Conservation (phyloP, 2,113 vertebrate species). For the Scophthalmus maximus region DNA sequence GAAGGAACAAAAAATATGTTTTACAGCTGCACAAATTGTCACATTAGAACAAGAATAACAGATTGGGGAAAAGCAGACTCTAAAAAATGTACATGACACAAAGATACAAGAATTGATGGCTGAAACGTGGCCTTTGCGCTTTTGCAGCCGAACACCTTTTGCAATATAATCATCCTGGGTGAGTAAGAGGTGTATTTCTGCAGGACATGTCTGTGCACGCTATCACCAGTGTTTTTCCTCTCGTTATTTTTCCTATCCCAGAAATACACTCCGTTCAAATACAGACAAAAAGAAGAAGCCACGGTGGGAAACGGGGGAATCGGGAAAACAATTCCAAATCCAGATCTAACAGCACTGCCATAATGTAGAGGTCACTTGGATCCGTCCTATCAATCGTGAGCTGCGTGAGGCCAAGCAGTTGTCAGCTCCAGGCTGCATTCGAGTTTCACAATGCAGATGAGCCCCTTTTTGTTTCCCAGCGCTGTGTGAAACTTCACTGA, state of each 20-base stretch:
- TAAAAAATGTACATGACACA: not conserved
- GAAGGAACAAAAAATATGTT: no score
- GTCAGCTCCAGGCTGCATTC: constrained; percentile 63
- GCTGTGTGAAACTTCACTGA: constrained; percentile 18
- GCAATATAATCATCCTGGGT: not conserved
- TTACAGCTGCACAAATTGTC: not conserved
- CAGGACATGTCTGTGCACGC: not conserved
- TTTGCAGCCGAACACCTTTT: not conserved
- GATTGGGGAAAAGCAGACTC: not conserved
- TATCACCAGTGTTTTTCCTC: not conserved
- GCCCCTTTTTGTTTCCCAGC: constrained; percentile 16
- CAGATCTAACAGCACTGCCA: not conserved
- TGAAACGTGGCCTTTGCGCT: not conserved
- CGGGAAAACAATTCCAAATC: not conserved
- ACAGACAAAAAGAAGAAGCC: not conserved
- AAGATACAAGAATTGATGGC: not conserved
- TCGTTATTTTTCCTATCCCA: not conserved
- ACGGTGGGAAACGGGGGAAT: not conserved
- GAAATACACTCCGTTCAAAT: constrained; percentile 3
- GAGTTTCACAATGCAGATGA: constrained; percentile 42
- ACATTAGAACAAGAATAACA: constrained; percentile 24
- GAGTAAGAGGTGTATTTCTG: not conserved
- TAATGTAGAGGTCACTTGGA: constrained; percentile 26
- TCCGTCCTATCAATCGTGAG: constrained; percentile 13
- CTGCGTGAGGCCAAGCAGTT: constrained; percentile 10